Percentiles rank a stretch among this genome's conserved stretches.
Conservation (phyloP, 2,113 vertebrate genomes). For the Felis chaus region DNA sequence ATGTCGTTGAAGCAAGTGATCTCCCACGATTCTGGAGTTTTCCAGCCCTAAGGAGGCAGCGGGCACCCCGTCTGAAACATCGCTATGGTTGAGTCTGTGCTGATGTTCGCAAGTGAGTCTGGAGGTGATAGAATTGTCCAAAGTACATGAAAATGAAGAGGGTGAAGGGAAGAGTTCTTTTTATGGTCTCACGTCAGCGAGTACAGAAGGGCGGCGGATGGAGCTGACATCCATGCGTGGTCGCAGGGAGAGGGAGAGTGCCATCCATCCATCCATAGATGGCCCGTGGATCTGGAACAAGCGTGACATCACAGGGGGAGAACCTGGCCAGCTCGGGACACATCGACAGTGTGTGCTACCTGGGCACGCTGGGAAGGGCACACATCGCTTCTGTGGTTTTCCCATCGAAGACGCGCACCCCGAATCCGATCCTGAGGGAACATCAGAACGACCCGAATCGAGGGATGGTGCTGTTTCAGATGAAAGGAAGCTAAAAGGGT, state of each 20-base stretch:
- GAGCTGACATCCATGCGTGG: background rate
- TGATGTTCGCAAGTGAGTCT: too few relatives aligned
- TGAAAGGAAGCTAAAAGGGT: fast-evolving
- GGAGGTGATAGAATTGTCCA: background rate
- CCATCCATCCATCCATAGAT: too few relatives aligned
- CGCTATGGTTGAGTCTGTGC: background rate
- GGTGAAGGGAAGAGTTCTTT: background rate
- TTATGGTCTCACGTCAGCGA: fast-evolving
- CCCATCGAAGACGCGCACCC: background rate
- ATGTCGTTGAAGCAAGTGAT: background rate
- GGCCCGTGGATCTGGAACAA: fast-evolving
- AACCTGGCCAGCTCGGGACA: background rate
- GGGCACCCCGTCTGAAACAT: background rate
- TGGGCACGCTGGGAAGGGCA: fast-evolving
- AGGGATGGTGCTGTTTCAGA: fast-evolving
- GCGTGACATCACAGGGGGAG: too few relatives aligned
- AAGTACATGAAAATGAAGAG: background rate
- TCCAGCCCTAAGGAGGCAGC: background rate
- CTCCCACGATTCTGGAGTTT: background rate
- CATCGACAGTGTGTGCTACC: fast-evolving
- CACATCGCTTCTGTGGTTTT: fast-evolving
- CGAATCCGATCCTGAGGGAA: fast-evolving
- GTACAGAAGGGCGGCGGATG: too few relatives aligned
- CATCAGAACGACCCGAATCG: fast-evolving
- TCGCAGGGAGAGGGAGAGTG: too few relatives aligned